Percentiles rank a stretch among this genome's conserved stretches.
Conservation (phyloP, 2,797 vertebrate species). For the Eulemur coronatus region DNA sequence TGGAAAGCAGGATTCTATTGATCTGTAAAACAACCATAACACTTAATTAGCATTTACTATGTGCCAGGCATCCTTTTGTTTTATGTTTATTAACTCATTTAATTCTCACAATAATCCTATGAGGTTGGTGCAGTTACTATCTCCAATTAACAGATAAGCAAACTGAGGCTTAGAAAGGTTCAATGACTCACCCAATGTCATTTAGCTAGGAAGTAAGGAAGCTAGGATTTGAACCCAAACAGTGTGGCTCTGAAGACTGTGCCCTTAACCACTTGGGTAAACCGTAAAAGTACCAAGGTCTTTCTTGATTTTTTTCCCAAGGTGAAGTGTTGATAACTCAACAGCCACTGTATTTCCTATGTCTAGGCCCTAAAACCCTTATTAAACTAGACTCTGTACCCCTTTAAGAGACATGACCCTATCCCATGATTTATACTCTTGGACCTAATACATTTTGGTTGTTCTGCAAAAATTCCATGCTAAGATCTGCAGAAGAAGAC, state of each 20-base stretch:
- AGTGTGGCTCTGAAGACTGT: background rate
- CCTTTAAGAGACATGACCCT: background rate
- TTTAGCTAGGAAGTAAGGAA: background rate
- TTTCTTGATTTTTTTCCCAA: background rate
- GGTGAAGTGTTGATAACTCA: background rate
- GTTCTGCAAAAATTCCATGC: background rate
- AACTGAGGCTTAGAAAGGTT: background rate
- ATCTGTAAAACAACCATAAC: background rate
- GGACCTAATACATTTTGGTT: background rate
- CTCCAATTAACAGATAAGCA: background rate
- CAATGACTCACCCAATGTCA: background rate
- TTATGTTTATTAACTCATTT: constrained; percentile 3
- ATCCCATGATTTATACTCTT: background rate
- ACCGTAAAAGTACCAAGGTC: background rate
- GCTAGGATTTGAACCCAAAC: background rate
- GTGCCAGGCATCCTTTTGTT: background rate
- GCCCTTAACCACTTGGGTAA: background rate
- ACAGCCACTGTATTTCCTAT: background rate
- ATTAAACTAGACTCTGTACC: background rate
- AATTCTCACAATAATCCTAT: constrained; percentile 19
- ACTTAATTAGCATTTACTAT: background rate
- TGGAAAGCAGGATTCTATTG: background rate
- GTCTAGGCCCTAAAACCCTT: background rate
- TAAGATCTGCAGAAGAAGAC: background rate
- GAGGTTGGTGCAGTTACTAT: background rate